Evolutionary conservation across 2,797 vertebrate species (phyloP).

Genomic region (Myotis daubentonii): DNA sequence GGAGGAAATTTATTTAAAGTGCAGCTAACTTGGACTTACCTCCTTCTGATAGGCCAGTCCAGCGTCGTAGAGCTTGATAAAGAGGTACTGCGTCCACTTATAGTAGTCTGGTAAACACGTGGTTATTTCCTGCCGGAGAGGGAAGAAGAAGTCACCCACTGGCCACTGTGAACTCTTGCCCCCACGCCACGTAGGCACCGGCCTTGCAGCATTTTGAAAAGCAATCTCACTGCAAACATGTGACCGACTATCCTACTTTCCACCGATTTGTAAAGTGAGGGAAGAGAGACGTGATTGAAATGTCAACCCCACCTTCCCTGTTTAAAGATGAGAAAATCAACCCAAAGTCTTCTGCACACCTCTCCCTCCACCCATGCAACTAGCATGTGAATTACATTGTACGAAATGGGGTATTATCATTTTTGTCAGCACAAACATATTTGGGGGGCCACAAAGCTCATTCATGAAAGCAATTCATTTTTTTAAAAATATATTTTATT

Average conservation of each 20-base stretch:
- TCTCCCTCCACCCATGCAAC: neutral
- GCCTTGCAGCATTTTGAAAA: neutral
- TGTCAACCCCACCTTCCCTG: neutral
- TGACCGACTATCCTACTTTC: neutral
- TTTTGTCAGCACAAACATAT: neutral
- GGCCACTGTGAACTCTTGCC: neutral
- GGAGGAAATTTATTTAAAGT: neutral
- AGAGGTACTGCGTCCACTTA: constrained; percentile 97
- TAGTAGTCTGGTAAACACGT: constrained; percentile 97
- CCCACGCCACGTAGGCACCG: fast-evolving
- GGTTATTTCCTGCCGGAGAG: constrained; percentile 91
- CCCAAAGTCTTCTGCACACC: neutral
- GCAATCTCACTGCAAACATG: neutral
- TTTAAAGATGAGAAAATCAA: neutral
- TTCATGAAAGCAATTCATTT: neutral
- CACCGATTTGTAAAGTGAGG: neutral
- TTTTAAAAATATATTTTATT: no score
- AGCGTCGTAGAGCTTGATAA: constrained; percentile 94
- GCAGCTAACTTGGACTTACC: constrained; percentile 84
- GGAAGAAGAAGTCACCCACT: neutral
- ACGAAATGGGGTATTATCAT: neutral
- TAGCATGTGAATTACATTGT: neutral
- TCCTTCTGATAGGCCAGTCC: constrained; percentile 98
- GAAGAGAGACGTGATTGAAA: neutral
- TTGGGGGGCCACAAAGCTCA: neutral